These are phyloP conservation scores for Samia ricini DNA, from an alignment of 1,140 invertebrate genomes.

Conservation along the genomic window DNA sequence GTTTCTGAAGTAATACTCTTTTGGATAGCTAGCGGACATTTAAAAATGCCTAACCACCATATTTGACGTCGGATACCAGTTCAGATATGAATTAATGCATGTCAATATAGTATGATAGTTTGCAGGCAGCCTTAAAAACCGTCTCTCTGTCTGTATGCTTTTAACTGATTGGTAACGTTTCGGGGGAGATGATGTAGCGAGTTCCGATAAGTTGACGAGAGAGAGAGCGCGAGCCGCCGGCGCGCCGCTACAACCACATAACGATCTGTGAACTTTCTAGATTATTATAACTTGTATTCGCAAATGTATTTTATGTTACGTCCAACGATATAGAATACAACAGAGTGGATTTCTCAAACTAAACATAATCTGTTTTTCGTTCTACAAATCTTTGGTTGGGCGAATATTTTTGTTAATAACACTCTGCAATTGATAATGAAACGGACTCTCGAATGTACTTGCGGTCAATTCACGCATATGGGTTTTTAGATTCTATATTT, in stretches of 20 bases:
- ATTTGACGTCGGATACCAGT: not conserved
- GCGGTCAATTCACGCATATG: no score
- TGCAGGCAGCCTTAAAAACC: constrained; percentile 11
- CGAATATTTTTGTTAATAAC: no score
- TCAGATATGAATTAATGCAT: not conserved
- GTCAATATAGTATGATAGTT: not conserved
- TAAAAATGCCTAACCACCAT: not conserved
- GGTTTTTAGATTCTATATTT: no score
- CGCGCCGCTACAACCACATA: not conserved
- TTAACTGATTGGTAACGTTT: constrained; percentile 26
- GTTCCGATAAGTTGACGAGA: constrained; percentile 11
- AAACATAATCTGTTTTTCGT: no score
- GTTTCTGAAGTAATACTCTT: no score
- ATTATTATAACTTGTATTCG: not conserved
- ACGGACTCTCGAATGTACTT: no score
- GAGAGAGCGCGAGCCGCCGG: not conserved
- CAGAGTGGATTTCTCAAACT: no score
- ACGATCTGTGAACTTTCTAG: not conserved
- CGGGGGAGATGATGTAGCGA: constrained; percentile 3
- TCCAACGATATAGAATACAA: not conserved
- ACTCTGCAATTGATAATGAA: no score
- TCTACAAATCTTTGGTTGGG: no score
- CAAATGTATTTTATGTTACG: not conserved
- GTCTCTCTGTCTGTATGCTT: constrained; percentile 13
- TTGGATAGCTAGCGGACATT: not conserved